These are phyloP conservation scores for Leguminivora glycinivorella DNA, from an alignment of 1,140 invertebrate species.

Conservation along the genomic window DNA sequence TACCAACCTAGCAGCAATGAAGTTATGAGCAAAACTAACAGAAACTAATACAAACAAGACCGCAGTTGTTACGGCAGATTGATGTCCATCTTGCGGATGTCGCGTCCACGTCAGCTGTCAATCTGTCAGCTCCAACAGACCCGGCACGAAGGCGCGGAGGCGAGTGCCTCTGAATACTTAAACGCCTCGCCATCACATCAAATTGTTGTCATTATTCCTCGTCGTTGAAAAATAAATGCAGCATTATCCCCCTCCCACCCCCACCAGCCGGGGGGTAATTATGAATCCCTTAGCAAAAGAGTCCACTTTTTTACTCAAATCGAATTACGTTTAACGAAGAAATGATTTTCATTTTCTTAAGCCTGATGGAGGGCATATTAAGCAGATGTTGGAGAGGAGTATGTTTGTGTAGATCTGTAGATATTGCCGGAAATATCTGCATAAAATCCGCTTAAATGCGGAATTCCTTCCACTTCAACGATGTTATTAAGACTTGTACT, in stretches of 20 bases:
- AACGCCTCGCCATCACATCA: background rate
- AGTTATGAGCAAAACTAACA: no score
- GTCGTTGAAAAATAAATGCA: constrained; percentile 21
- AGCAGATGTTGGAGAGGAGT: background rate
- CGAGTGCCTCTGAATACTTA: background rate
- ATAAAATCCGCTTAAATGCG: background rate
- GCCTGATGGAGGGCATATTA: background rate
- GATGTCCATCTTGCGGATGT: no score
- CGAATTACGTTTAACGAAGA: constrained; percentile 24
- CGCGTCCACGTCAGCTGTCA: background rate
- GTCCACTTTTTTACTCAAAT: constrained; percentile 25
- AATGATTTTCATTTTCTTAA: constrained; percentile 26
- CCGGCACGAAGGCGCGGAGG: background rate
- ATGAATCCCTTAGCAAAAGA: constrained; percentile 25
- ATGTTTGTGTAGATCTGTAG: background rate
- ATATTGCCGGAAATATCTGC: background rate
- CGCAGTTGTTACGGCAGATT: no score
- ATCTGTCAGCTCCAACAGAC: background rate
- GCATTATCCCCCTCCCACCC: constrained; percentile 3
- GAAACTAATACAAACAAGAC: no score
- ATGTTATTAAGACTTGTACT: no score
- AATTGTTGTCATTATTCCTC: constrained; percentile 26
- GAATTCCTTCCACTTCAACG: no score
- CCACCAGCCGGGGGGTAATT: background rate
- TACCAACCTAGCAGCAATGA: no score